These are phyloP conservation scores for Chionodraco myersi DNA, from an alignment of 2,113 vertebrate species.

Conservation along the genomic window DNA sequence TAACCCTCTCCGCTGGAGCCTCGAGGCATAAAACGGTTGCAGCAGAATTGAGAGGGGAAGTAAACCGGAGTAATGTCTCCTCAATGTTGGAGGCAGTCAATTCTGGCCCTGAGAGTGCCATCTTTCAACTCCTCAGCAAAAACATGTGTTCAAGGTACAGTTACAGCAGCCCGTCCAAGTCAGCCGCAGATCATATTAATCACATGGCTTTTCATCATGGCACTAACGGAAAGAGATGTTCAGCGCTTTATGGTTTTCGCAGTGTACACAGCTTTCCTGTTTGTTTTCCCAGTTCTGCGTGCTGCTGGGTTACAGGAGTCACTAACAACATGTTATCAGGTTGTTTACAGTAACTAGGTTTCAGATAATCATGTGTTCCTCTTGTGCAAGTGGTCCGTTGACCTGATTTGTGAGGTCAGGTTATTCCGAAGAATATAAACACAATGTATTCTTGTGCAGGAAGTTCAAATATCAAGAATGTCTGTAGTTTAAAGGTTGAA, in stretches of 20 bases:
- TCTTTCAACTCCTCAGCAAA: slow-evolving; percentile 85
- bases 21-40: slow-evolving; percentile 72
- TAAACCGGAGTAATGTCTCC: slow-evolving; percentile 82
- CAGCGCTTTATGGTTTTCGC: slow-evolving; percentile 34
- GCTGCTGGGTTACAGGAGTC: background rate
- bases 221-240: slow-evolving; percentile 62
- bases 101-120: slow-evolving; percentile 80
- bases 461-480: background rate
- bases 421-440: slow-evolving; percentile 7
- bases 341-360: slow-evolving; percentile 7
- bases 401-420: slow-evolving; percentile 10
- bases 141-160: slow-evolving; percentile 82
- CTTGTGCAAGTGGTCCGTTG: background rate
- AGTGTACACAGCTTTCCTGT: slow-evolving; percentile 35
- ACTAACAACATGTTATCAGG: slow-evolving; percentile 16
- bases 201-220: slow-evolving; percentile 73
- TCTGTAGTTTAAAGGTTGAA: background rate
- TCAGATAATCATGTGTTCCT: slow-evolving; percentile 7
- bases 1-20: slow-evolving; percentile 54
- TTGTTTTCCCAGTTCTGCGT: slow-evolving; percentile 30
- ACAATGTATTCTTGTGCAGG: background rate
- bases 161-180: slow-evolving; percentile 74
- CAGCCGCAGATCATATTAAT: slow-evolving; percentile 72
- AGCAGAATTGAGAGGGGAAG: slow-evolving; percentile 56
- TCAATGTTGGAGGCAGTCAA: slow-evolving; percentile 75